A percentile compares a stretch with the other conserved stretches of the same genome.
Conservation (phyloP, 1,140 invertebrate species). For the Battus philenor region DNA sequence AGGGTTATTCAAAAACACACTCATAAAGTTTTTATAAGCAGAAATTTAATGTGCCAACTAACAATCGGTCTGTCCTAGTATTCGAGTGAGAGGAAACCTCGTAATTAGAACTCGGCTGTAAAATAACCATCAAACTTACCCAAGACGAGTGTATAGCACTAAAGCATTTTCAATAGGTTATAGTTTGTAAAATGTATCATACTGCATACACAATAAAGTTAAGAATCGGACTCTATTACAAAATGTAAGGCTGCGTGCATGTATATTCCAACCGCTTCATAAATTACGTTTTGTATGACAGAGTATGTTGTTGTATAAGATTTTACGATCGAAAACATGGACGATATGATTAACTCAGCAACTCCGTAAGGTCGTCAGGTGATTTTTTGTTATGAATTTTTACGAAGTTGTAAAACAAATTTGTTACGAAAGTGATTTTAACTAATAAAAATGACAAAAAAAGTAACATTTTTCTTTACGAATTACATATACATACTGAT, state of each 20-base stretch:
- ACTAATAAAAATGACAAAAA: slow-evolving; percentile 10
- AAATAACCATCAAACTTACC: slow-evolving; percentile 68
- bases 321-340: slow-evolving; percentile 55
- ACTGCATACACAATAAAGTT: slow-evolving; percentile 19
- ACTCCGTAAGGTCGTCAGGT: slow-evolving; percentile 34
- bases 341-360: slow-evolving; percentile 40
- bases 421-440: neutral
- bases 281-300: slow-evolving; percentile 58
- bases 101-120: slow-evolving; percentile 65
- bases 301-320: slow-evolving; percentile 48
- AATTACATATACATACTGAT: no score
- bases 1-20: slow-evolving; percentile 50
- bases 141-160: slow-evolving; percentile 49
- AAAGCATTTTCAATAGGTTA: slow-evolving; percentile 22
- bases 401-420: slow-evolving; percentile 9
- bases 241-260: slow-evolving; percentile 21
- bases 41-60: slow-evolving; percentile 45
- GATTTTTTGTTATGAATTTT: slow-evolving; percentile 19
- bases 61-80: slow-evolving; percentile 57
- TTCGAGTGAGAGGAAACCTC: slow-evolving; percentile 50
- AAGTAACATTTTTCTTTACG: no score
- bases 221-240: slow-evolving; percentile 17
- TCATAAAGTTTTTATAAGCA: slow-evolving; percentile 60
- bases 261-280: slow-evolving; percentile 47
- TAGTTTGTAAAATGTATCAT: slow-evolving; percentile 17